These are phyloP conservation scores for Acestrorhynchus altus DNA, from an alignment of 2,797 vertebrate species.

Conservation along the genomic window DNA sequence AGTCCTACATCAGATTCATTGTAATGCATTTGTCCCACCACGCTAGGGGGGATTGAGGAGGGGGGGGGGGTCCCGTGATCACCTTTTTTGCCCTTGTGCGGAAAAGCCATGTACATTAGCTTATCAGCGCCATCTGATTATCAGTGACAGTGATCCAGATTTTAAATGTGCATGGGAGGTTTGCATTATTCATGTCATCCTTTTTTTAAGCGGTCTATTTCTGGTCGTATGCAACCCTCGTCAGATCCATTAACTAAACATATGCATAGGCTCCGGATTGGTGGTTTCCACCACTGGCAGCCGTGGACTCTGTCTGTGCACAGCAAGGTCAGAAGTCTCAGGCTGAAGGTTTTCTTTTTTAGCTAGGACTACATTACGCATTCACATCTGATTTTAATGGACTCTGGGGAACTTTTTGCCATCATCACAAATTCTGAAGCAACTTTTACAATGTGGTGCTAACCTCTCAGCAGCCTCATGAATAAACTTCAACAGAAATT, in stretches of 20 bases:
- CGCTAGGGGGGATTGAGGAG: slow-evolving; percentile 56
- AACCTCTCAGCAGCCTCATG: slow-evolving; percentile 16
- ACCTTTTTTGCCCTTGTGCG: slow-evolving; percentile 70
- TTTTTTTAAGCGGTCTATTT: slow-evolving; percentile 67
- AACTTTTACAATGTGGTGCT: slow-evolving; percentile 18
- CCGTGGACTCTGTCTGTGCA: background rate
- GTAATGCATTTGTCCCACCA: slow-evolving; percentile 65
- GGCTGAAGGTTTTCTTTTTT: slow-evolving; percentile 26
- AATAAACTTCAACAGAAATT: slow-evolving; percentile 22
- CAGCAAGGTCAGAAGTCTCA: slow-evolving; percentile 30
- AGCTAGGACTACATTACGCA: slow-evolving; percentile 35
- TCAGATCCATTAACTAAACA: slow-evolving; percentile 53
- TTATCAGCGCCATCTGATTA: slow-evolving; percentile 70
- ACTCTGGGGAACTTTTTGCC: slow-evolving; percentile 39
- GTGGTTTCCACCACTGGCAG: slow-evolving; percentile 11
- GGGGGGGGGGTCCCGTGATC: slow-evolving; percentile 55
- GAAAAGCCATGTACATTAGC: slow-evolving; percentile 70
- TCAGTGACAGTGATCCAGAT: slow-evolving; percentile 66
- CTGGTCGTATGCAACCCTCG: slow-evolving; percentile 58
- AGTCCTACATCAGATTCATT: slow-evolving; percentile 70
- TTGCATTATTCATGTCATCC: slow-evolving; percentile 76
- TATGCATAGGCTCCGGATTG: slow-evolving; percentile 37
- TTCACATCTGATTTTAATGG: slow-evolving; percentile 43
- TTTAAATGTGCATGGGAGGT: slow-evolving; percentile 51
- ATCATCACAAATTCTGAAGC: slow-evolving; percentile 3